Evolutionary conservation across 2,113 vertebrate genomes (phyloP).

Genomic region (Brevimyrus niger): DNA sequence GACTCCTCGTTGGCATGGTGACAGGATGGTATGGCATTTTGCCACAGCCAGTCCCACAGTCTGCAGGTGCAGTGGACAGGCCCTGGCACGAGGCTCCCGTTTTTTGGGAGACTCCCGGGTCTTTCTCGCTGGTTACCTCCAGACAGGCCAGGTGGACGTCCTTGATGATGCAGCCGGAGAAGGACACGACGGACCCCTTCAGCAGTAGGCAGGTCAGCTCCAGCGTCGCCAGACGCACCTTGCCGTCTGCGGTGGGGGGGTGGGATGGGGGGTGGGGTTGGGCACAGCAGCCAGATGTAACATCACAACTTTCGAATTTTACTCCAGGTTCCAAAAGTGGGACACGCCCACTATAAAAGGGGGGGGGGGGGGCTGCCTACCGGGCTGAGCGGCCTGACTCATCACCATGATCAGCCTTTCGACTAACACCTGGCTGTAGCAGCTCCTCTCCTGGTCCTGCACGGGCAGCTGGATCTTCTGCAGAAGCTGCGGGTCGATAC

Average conservation of each 20-base stretch:
- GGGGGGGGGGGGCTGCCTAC: conserved; percentile 46
- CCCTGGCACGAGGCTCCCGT: background rate
- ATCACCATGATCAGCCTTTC: conserved; percentile 90
- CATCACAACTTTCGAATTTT: background rate
- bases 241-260: conserved; percentile 66
- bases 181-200: conserved; percentile 85
- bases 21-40: background rate
- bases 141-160: conserved; percentile 90
- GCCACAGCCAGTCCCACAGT: background rate
- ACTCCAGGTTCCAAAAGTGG: background rate
- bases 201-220: conserved; percentile 88
- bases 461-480: conserved; percentile 83
- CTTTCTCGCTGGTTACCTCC: conserved; percentile 63
- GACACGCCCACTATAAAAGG: background rate
- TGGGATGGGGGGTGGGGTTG: background rate
- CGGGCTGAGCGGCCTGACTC: conserved; percentile 83
- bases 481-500: conserved; percentile 80
- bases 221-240: conserved; percentile 84
- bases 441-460: conserved; percentile 69
- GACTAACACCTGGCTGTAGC: conserved; percentile 81
- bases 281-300: background rate
- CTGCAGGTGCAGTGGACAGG: background rate
- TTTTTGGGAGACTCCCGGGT: background rate
- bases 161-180: conserved; percentile 77
- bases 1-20: background rate